These are phyloP conservation scores for Lasioglossum malachurum DNA, from an alignment of 2,888 invertebrate genomes.

Conservation along the genomic window DNA sequence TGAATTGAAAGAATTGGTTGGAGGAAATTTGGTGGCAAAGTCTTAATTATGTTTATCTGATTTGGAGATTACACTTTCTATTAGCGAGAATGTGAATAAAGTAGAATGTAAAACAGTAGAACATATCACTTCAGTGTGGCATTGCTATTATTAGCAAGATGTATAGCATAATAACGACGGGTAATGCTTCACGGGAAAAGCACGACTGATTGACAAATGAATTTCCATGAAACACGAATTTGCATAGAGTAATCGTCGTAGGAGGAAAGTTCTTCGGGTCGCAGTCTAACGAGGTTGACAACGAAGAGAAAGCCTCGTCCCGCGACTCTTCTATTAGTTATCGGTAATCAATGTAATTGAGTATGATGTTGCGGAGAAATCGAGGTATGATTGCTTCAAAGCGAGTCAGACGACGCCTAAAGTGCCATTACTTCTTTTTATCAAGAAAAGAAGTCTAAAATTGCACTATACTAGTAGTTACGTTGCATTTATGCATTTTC, in stretches of 20 bases:
- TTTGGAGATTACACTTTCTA: not conserved
- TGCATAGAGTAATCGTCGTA: constrained; percentile 4
- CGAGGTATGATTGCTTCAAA: not conserved
- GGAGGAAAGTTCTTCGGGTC: constrained; percentile 37
- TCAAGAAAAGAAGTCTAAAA: not conserved
- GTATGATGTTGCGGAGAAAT: constrained; percentile 31
- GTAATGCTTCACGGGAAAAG: not conserved
- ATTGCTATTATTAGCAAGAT: not conserved
- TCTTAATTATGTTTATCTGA: not conserved
- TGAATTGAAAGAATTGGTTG: not conserved
- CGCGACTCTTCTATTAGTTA: constrained; percentile 22
- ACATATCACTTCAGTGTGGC: not conserved
- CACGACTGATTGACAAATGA: not conserved
- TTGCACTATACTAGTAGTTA: not conserved
- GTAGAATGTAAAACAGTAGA: not conserved
- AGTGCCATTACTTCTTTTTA: not conserved
- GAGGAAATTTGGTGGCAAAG: not conserved
- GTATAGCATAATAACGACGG: not conserved
- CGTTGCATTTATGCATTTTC: not conserved
- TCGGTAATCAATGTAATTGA: constrained; percentile 11
- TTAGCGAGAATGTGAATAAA: not conserved
- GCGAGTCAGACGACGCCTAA: not conserved
- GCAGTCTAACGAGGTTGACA: constrained; percentile 41
- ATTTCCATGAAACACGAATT: not conserved
- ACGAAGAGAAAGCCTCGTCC: constrained; percentile 59